phyloP scores from a whole-genome alignment of 2,888 invertebrate species.

The Vanessa cardui region DNA sequence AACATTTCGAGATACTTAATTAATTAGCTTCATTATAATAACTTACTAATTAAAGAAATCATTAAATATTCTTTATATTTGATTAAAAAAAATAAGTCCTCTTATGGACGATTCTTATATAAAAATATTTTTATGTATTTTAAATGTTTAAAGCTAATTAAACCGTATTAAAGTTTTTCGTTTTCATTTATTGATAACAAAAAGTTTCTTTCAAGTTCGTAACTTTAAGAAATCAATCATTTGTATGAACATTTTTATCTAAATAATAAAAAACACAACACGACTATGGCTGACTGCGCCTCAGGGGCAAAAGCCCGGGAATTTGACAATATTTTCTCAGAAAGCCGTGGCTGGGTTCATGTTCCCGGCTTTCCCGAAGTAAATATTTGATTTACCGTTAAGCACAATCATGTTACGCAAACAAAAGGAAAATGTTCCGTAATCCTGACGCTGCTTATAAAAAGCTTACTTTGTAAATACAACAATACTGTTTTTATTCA shows the following conservation, averaged over 20 bases:
- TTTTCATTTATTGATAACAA: no score
- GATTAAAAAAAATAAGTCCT: no score
- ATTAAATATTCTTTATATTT: no score
- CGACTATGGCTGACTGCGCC: neutral
- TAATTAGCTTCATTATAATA: no score
- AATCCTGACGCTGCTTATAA: neutral
- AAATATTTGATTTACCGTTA: slow-evolving; percentile 10
- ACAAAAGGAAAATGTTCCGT: neutral
- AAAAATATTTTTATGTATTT: no score
- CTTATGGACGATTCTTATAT: no score
- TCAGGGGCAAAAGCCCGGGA: neutral
- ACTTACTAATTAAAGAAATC: no score
- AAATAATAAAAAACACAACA: neutral
- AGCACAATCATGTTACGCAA: slow-evolving; percentile 9
- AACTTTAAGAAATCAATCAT: neutral
- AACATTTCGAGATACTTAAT: no score
- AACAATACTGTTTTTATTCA: no score
- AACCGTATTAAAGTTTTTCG: no score
- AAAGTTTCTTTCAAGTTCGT: no score
- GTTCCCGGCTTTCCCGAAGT: neutral
- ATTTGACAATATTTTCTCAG: slow-evolving; percentile 3
- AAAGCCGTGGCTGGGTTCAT: neutral
- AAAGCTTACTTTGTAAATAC: neutral
- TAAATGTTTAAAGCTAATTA: no score
- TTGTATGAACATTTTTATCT: neutral